Base-by-base conservation (phyloP, 2,797 vertebrate species). In the Thaleichthys pacificus region DNA sequence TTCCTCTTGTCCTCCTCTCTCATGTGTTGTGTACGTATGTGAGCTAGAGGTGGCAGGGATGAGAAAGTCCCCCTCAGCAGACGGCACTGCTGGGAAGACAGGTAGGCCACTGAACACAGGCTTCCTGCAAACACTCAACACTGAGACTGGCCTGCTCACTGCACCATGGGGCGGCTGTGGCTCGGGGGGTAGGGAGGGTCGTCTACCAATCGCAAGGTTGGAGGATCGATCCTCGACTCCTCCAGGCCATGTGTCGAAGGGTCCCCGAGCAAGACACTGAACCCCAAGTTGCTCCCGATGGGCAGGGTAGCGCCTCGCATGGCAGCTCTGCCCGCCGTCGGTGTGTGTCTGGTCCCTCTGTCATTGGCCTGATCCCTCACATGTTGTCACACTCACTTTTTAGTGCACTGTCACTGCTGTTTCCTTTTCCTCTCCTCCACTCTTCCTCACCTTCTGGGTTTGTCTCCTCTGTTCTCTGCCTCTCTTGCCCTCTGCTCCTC, bases 11-110 rank as follows among this genome's bases (percentile, higher is more conserved):
- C n/a, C 58, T 61, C 22, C 58, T 26, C 58, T 26, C 51, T n/a
- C 51, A 56, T n/a, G 15, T n/a, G 51, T 56, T 78, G 38, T 76
- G 80, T 42, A 61, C 82, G 51, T 63, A 63, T 86, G 68, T 72
- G 73, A 83, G 51, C 51, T 90, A 94, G 93, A 93, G 86, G 86
- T 91, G 74, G 82, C 78, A 89, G 76, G 91, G 85, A 90, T 89
- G 94, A 93, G 91, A 93, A 93, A 93, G 82, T 84, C 91, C 84
- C 84, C 89, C 85, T 90, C 88, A 89, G 88, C 90, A 91, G 91
- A 92, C 85, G 81, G 86, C 90, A 91, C 82, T 91, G 77, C 89
- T 91, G 84, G 88, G 80, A 87, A 89, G 84, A 82, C 92, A 93
- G 93, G 94, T 95, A 95, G 93, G 93, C 86, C 22, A 60, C 61